Conservation (phyloP, 2,797 vertebrate species). For the Hipposideros larvatus region DNA sequence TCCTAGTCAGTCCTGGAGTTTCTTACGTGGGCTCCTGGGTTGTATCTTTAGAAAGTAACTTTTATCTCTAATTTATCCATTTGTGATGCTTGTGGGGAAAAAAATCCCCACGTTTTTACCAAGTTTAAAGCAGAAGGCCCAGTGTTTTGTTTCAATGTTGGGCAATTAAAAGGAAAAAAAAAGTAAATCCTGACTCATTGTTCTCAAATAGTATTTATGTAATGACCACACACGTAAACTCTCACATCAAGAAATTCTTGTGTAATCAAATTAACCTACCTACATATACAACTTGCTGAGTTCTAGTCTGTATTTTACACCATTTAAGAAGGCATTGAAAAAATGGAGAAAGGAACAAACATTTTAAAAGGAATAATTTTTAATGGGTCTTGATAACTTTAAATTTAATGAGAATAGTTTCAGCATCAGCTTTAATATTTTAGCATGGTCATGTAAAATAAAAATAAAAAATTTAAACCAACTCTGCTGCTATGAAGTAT, state of each 20-base stretch:
- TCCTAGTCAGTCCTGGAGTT: not conserved
- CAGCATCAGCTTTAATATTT: not conserved
- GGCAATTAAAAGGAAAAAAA: not conserved
- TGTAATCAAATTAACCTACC: constrained; percentile 48
- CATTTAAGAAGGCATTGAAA: not conserved
- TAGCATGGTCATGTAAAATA: not conserved
- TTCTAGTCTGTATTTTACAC: not conserved
- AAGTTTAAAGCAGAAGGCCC: not conserved
- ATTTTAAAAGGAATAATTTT: not conserved
- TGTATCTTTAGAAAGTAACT: not conserved
- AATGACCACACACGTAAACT: not conserved
- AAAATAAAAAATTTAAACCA: not conserved
- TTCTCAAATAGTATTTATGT: not conserved
- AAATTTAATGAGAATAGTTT: constrained; percentile 57
- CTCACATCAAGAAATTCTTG: not conserved
- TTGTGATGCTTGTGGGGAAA: not conserved
- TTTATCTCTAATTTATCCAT: not conserved
- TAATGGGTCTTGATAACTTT: not conserved
- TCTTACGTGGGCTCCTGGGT: not conserved
- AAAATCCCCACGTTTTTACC: not conserved
- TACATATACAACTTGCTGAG: not conserved
- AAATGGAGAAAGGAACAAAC: constrained; percentile 11
- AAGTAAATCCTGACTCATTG: not conserved
- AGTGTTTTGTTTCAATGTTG: not conserved
- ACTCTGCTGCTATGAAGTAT: not conserved